Conservation (phyloP, 2,113 vertebrate species). For the Prinia subflava region DNA sequence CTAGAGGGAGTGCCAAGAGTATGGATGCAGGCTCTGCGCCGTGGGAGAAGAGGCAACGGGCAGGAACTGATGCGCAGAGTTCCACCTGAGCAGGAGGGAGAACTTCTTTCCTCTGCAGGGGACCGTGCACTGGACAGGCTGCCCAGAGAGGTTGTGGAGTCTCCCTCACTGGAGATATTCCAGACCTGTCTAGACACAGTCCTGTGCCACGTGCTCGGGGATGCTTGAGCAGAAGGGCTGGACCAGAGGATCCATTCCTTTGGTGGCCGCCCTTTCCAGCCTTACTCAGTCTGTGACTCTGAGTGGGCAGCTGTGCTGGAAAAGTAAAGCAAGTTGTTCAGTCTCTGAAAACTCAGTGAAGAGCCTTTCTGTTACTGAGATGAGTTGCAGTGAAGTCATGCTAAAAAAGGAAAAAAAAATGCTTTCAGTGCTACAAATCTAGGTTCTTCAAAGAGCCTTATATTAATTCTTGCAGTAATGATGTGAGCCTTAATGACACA, state of each 20-base stretch:
- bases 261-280: background rate
- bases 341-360: background rate
- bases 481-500: fast-evolving
- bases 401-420: background rate
- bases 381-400: background rate
- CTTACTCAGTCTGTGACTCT: background rate
- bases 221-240: background rate
- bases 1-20: fast-evolving
- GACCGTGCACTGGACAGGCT: background rate
- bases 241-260: background rate
- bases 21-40: background rate
- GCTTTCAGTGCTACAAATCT: background rate
- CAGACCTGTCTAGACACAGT: fast-evolving
- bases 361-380: background rate
- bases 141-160: background rate
- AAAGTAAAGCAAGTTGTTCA: background rate
- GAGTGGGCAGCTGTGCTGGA: background rate
- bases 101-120: background rate
- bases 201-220: background rate
- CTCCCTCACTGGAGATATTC: too few species aligned
- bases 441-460: background rate
- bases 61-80: background rate
- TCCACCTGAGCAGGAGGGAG: background rate
- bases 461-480: background rate
- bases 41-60: background rate